Conservation (phyloP, 1,140 invertebrate species). For the Tetragonula clypearis region DNA sequence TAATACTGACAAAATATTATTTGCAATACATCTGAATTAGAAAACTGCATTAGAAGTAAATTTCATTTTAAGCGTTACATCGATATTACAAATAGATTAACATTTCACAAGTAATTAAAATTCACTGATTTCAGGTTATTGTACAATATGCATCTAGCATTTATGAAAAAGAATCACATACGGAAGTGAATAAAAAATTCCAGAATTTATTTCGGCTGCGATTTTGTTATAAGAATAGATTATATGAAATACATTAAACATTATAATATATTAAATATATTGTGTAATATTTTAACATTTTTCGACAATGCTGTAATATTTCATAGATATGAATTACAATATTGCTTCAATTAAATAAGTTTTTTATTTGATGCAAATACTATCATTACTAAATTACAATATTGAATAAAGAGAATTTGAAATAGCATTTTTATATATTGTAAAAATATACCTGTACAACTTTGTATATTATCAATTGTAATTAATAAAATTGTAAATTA, state of each 20-base stretch:
- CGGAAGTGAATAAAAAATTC: background rate
- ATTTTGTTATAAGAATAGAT: background rate
- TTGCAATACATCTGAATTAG: background rate
- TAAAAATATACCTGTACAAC: background rate
- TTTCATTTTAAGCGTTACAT: background rate
- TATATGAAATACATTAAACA: background rate
- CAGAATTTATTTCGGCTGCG: background rate
- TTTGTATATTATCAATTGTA: background rate
- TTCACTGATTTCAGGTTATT: background rate
- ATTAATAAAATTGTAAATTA: background rate
- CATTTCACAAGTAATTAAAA: background rate
- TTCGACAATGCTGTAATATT: background rate
- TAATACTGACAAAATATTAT: background rate
- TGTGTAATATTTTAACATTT: background rate
- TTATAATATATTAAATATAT: background rate
- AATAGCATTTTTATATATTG: slow-evolving; percentile 20
- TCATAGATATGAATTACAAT: slow-evolving; percentile 10
- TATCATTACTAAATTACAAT: background rate
- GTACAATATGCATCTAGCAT: background rate
- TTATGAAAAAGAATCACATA: too few relatives aligned
- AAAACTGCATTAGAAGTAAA: background rate
- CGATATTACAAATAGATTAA: background rate
- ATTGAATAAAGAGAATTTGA: background rate
- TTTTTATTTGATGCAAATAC: background rate
- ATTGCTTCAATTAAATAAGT: background rate